Base-by-base conservation (phyloP, 2,888 invertebrate species). In the Diplolepis rosae region DNA sequence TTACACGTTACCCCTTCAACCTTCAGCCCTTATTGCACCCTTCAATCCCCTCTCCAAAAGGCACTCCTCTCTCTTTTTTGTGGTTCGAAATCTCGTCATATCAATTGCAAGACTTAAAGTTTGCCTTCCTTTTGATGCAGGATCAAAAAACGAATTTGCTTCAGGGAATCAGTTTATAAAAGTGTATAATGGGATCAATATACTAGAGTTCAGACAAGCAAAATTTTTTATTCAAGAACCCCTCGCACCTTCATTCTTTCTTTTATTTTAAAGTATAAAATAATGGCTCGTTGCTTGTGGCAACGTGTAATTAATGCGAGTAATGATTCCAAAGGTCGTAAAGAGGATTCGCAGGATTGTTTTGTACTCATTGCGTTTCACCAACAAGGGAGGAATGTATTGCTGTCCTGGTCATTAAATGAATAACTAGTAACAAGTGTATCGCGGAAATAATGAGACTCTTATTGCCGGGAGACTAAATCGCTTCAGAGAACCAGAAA, bases 1-100 rank as follows among this genome's bases (percentile, higher is more conserved):
- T 61, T 61, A 61, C 61, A 61, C 35, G 61, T 61, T 39, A 24
- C 39, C 39, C 61, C 61, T 24, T 39, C 39, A 56, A 56, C 56
- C 56, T 22, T 48, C n/a, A 39, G 13, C 45, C 52, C 13, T 61
- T 6, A 39, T n/a, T 22, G 22, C 39, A 7, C n/a, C 35, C 56
- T 35, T 22, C 22, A 35, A 6, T 11, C 9, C 35, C 39, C 61
- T 24, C n/a, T 39, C n/a, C 24, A 39, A 61, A 24, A 27, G 9
- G 9, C 24, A 24, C 1, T 7, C 39, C 22, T 15, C 32, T 11
- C 32, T 7, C 39, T 6, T n/a, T 27, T 39, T 24, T 61, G n/a
- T 24, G 24, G 5, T 15, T 9, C 32, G 22, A 7, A 35, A 39
- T n/a, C 35, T 39, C 39, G 7, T 61, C 24, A 56, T 56, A 61